Evolutionary conservation across 1,140 invertebrate species (phyloP), one percentile per base, ranked within the genome.

Genomic region (Brachionus koreanus): DNA sequence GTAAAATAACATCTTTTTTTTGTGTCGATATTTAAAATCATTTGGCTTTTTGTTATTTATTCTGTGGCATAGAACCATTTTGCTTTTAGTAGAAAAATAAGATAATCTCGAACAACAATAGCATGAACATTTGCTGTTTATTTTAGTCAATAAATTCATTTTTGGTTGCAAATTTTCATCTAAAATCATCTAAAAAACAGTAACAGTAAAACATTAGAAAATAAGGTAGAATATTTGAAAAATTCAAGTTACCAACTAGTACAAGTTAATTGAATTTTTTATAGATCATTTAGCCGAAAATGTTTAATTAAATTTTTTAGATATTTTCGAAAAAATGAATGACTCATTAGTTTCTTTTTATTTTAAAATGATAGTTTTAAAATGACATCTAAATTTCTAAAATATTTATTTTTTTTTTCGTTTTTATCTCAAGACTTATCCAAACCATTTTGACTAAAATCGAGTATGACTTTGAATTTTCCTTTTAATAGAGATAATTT

Each of bases 81-180:
- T 72, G 35, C 4, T 72, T 10, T 13, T 33, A 16, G 9, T 67
- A 6, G 25, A 39, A 42, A 33, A 72, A 42, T 72, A 42, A 37
- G 67, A 72, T 39, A 39, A n/a, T 39, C 37, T 37, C 16, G 67
- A 72, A 72, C 35, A 72, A 42, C 67, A 72, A 42, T 72, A 72
- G 19, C 67, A 72, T 39, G 16, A 39, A 23, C 67, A 72, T 4
- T 72, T 72, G 37, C 25, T 67, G 12, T 67, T 16, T 9, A 67
- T 37, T 35, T 67, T 35, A 2, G 63, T n/a, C 6, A 16, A 35
- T 12, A 23, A 67, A 10, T 57, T 19, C n/a, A 23, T 57, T 57
- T 57, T 57, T 9, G 49, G 9, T 57, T 23, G 9, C 19, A 5
- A 7, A 9, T 57, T 19, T 25, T 57, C 16, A 25, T 57, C 19